Base-by-base conservation (phyloP, 2,888 invertebrate species). In the Notocelia uddmanniana region DNA sequence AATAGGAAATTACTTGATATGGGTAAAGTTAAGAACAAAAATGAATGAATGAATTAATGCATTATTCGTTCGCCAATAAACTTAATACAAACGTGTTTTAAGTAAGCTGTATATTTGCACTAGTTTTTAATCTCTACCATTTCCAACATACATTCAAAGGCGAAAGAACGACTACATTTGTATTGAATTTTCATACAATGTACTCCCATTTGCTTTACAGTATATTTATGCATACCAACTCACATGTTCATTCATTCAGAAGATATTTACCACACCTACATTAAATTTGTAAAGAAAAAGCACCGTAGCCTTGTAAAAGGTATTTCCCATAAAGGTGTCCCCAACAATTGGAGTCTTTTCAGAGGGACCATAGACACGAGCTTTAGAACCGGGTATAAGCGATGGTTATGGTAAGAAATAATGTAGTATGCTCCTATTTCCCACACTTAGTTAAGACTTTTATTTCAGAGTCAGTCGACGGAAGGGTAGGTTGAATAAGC, bases 201-300 rank as follows among this genome's bases (percentile, higher is more conserved):
- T n/a, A 26, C 62, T 8, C 18, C 31, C 31, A 6, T 31, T 31
- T 31, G 5, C 5, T 31, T 31, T 31, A 8, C 5, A 31, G 8
- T 31, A 5, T 31, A 9, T 31, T 2, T 31, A 48, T 63, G 34
- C 19, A 21, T 34, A 3, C 21, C 34, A 19, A 10, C 52, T 34
- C 31, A 18, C 50, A 34, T 15, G 41, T 41, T 41, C 1, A 41
- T 45, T 45, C 8, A 45, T 45, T n/a, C 8, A n/a, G 15, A 41
- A 13, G 1, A 41, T 15, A 41, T 45, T 45, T 57, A 50, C 19
- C 15, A 19, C 34, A 52, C 13, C 34, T 23, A 21, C 37, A 54
- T 37, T 54, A 15, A 64, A 64, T 34, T 13, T 69, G 45, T 23
- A 23, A 41, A 57, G 26, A 10, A 50, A 26, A 23, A n/a, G n/a